Evolutionary conservation across 2,888 invertebrate species (phyloP), one percentile per base, ranked within the genome.

Genomic region (Aproaerema taeniolella): DNA sequence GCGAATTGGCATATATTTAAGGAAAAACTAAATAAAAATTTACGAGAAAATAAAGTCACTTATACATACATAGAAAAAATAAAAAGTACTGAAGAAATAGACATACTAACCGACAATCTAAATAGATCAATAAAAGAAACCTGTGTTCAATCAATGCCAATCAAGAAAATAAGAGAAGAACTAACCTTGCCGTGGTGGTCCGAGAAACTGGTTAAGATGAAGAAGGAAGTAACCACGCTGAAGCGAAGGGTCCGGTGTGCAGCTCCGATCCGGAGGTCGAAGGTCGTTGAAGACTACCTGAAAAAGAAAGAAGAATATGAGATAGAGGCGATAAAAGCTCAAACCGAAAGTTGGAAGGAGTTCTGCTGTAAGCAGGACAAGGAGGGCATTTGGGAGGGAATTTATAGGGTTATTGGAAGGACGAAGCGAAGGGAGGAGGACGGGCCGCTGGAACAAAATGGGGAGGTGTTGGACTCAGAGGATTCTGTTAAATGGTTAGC

Each of bases 341-440:
- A 39, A 16, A 20, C 14, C 1, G 32, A 33, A 0, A 43, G 43
- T 24, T 43, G 46, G 46, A 41, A 42, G 31, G 33, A 24, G 7
- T 43, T 43, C 29, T 43, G 46, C 8, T 10, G 8, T 2, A 42
- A 32, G 17, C 47, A 47, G 13, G 44, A 44, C 1, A 39, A 14
- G 14, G 46, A 46, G n/a, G 37, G 39, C 1, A 8, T 43, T 0
- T 45, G 42, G 42, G 41, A 42, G n/a, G 43, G 41, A 1, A 41
- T 41, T 1, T 42, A 42, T 8, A 24, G 43, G 8, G 42, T 41
- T 5, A 43, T 38, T 1, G 36, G 41, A 0, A 37, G 33, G 9
- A 37, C 34, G 3, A 7, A 20, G 2, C 7, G 10, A 9, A 44
- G 43, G 7, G 16, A 26, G 10, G 46, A 45, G 6, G 33, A 33